Base-by-base conservation (phyloP, 2,888 invertebrate genomes). In the Dryomyza anilis region DNA sequence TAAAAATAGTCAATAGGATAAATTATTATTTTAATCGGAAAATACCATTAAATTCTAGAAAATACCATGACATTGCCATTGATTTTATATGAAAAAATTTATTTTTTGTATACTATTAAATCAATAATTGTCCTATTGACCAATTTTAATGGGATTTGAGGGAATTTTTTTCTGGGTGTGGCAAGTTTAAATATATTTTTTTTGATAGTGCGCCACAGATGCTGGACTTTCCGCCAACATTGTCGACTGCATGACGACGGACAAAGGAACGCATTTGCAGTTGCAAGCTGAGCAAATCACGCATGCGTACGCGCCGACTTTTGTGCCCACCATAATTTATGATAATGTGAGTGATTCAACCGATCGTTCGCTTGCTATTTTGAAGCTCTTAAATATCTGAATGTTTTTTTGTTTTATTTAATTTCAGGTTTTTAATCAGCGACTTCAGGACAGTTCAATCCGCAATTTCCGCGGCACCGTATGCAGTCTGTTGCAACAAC, bases 251-350 rank as follows among this genome's bases (percentile, higher is more conserved):
- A 80, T 82, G 70, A 74, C 70, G 62, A 82, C 83, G 4, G 70
- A 78, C 45, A 68, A 77, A 63, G 86, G 86, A 46, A 85, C 81
- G 1, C 43, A 75, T 25, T 68, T 85, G 58, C 86, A 86, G 75
- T 74, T 86, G 62, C 71, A 79, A 58, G 86, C 86, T n/a, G 86
- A 86, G 77, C 69, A 73, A 57, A 76, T 81, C 64, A 86, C 86
- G 1, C 72, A 77, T 5, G 66, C 70, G 14, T 81, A 79, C 67
- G 63, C 64, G 19, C 85, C 85, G 23, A 78, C 72, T 67, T 87
- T 86, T 77, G 81, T 87, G 33, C 87, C 87, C 48, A 86, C 86
- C 1, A 83, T 86, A 58, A 71, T 86, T 43, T 86, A 84, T 71
- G 83, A 86, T 73, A 81, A 81, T 68, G 86, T 86, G 81, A 81